These are phyloP conservation scores for Branchinecta lindahli DNA, from an alignment of 1,140 invertebrate species.

Conservation along the genomic window DNA sequence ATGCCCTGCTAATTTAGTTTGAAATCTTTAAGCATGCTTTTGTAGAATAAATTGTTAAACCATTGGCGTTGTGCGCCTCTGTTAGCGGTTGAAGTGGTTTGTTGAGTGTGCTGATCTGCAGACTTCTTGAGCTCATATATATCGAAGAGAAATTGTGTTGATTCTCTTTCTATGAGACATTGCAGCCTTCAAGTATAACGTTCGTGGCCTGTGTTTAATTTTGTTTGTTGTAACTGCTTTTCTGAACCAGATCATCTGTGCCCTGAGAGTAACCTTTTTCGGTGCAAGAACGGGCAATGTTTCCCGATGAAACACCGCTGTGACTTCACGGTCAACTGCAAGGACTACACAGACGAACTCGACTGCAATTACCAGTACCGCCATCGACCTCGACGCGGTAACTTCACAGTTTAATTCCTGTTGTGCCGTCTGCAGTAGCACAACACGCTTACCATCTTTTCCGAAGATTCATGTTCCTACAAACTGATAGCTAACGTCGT, in stretches of 20 bases:
- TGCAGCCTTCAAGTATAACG: too few relatives aligned
- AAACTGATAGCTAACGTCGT: too few relatives aligned
- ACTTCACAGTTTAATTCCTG: too few relatives aligned
- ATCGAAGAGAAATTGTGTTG: too few relatives aligned
- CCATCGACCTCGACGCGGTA: neutral
- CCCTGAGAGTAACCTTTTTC: conserved; percentile 34
- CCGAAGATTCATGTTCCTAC: too few relatives aligned
- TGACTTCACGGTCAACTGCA: conserved; percentile 49
- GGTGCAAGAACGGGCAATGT: conserved; percentile 44
- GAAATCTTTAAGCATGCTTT: neutral
- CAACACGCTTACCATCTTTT: too few relatives aligned
- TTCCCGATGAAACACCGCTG: conserved; percentile 45
- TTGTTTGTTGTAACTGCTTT: too few relatives aligned
- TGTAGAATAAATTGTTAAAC: conserved; percentile 10
- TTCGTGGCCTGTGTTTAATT: too few relatives aligned
- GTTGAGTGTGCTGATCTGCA: conserved; percentile 40
- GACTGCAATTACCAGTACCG: conserved; percentile 34
- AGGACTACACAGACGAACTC: conserved; percentile 51
- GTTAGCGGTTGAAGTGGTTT: conserved; percentile 31
- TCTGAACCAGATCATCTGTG: neutral
- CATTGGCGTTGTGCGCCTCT: conserved; percentile 19
- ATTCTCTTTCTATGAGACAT: too few relatives aligned
- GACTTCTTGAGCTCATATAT: conserved; percentile 30
- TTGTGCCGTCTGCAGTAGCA: too few relatives aligned
- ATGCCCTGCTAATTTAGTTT: conserved; percentile 10